Evolutionary conservation across 1,140 invertebrate genomes (phyloP), one percentile per base, ranked within the genome.

Genomic region (Eulimnadia texana): DNA sequence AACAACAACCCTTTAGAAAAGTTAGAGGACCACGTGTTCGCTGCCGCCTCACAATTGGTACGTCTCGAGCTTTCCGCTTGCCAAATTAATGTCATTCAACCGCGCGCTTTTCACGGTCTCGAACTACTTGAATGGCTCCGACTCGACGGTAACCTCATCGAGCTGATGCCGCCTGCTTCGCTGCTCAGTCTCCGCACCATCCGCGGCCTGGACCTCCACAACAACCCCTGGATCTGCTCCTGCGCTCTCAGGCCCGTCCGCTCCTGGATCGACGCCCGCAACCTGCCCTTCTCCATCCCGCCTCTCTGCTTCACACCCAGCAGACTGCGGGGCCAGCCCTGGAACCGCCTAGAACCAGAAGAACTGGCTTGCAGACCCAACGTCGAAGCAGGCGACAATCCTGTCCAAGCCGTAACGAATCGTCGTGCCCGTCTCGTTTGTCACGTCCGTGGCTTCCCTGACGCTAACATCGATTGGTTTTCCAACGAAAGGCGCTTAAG

Each of bases 161-260:
- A 77, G 33, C 78, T 82, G 54, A 73, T 90, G 2, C 66, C 67
- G 55, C 77, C 84, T 0, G 72, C 76, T 28, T 80, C 82, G 13
- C 73, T 90, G 22, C 81, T 79, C 3, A 78, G 79, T 2, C 71
- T 91, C 10, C 71, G 80, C 50, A 82, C 79, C 62, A 72, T 90
- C 24, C 84, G 87, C 65, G 85, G 82, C 10, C 70, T 90, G 51
- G 84, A 87, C 66, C 70, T 90, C 25, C 79, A 84, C 16, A 78
- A 78, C 29, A 90, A 90, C 71, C 84, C 83, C 0, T 90, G 86
- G 87, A 83, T 88, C 69, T 90, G 87, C 70, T 82, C 84, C 29
- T 90, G 88, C 71, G 74, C 76, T 19, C 70, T 90, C n/a, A 74
- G 85, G 63, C 82, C 84, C 0, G 69, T 88, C 28, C 70, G 84